phyloP scores from a whole-genome alignment of 2,888 invertebrate species.

The Ectemnius lituratus region DNA sequence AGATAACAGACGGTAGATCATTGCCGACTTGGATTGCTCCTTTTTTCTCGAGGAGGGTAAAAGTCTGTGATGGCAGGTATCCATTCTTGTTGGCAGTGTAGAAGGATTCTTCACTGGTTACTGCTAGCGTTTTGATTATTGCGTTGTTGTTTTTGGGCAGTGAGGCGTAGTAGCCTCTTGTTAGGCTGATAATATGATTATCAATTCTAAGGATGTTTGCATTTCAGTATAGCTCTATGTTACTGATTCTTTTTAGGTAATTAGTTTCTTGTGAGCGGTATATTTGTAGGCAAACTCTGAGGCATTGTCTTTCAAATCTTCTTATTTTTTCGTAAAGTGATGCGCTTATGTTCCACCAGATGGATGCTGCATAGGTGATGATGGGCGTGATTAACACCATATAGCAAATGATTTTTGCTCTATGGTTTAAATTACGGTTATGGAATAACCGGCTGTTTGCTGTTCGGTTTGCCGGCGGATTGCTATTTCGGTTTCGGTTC shows the following conservation, averaged over 20 bases:
- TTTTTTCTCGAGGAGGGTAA: too few species aligned
- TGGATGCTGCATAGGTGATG: conserved; percentile 1
- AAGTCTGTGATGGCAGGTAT: too few species aligned
- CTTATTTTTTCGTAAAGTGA: not conserved
- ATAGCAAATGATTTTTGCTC: not conserved
- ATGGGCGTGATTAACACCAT: conserved; percentile 3
- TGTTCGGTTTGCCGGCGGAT: too few species aligned
- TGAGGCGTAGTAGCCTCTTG: not conserved
- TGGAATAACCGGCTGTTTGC: not conserved
- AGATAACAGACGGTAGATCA: too few species aligned
- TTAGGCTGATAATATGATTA: not conserved
- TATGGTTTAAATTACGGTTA: not conserved
- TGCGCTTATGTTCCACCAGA: conserved; percentile 7
- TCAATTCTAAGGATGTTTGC: conserved; percentile 4
- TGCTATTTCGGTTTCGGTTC: too few species aligned
- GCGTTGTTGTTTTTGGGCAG: too few species aligned
- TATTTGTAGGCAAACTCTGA: not conserved
- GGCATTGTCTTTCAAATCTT: conserved; percentile 2
- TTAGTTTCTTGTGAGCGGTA: not conserved
- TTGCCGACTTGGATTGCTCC: too few species aligned
- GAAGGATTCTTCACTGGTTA: too few species aligned
- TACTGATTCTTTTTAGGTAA: not conserved
- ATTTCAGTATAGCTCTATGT: not conserved
- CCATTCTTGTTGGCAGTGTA: too few species aligned
- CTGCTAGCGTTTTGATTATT: too few species aligned